Percentiles rank a stretch among this genome's conserved stretches.
These are phyloP conservation scores for Polyodon spathula DNA, from an alignment of 2,113 vertebrate genomes.

Conservation along the genomic window DNA sequence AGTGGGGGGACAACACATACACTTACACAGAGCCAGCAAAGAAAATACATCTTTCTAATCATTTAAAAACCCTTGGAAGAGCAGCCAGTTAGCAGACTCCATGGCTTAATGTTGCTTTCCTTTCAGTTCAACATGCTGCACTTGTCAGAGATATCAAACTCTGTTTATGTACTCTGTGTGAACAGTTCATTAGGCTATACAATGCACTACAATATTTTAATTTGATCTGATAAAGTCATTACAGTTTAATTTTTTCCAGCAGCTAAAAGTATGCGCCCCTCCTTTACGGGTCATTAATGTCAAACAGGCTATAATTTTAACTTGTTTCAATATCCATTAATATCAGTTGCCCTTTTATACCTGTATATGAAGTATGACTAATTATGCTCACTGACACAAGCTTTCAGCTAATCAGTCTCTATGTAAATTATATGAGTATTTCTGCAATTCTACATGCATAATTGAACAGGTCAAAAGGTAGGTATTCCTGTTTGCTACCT, in stretches of 20 bases:
- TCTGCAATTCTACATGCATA: constrained; percentile 9
- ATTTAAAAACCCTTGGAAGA: too few species aligned
- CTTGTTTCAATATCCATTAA: constrained; percentile 34
- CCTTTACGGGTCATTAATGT: constrained; percentile 34
- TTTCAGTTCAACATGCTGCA: too few species aligned
- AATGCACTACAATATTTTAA: constrained; percentile 12
- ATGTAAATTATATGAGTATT: constrained; percentile 27
- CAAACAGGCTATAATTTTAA: constrained; percentile 21
- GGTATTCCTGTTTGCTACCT: neutral
- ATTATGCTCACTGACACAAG: constrained; percentile 25
- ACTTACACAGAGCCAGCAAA: too few species aligned
- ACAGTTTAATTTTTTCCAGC: constrained; percentile 9
- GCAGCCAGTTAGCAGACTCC: too few species aligned
- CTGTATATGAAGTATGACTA: constrained; percentile 33
- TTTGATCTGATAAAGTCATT: constrained; percentile 12
- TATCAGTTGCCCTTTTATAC: constrained; percentile 36
- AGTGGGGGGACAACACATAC: too few species aligned
- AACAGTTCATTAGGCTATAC: constrained; percentile 1
- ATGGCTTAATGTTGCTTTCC: too few species aligned
- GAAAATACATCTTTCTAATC: too few species aligned
- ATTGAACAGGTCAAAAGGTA: constrained; percentile 18
- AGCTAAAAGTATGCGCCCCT: constrained; percentile 11
- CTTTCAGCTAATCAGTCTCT: constrained; percentile 27
- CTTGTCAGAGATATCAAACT: neutral
- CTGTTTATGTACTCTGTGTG: neutral